Base-by-base conservation (phyloP, 2,888 invertebrate species). In the Acronicta aceris region DNA sequence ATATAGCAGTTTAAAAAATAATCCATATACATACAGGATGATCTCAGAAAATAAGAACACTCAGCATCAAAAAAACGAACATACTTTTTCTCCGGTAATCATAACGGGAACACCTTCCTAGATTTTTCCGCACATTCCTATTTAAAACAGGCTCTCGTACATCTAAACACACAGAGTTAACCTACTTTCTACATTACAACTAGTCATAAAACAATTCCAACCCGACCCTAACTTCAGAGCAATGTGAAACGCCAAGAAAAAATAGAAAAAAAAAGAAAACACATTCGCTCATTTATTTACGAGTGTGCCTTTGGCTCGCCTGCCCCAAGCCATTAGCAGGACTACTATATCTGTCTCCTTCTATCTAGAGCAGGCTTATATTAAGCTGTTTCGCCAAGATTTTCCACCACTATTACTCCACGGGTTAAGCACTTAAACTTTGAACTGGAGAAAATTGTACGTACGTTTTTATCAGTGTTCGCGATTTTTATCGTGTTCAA, bases 231-330 rank as follows among this genome's bases (percentile, higher is more conserved):
- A 68, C 71, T 80, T 75, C 68, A 70, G 50, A 74, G 78, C 71
- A 51, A 81, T 78, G 69, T 59, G 65, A 66, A 55, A 73, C 65
- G 76, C 76, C 71, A 81, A 79, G 79, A 76, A 82, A 84, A 81
- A 84, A 85, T 81, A 82, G 81, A 78, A 81, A 81, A 76, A 65
- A 83, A 83, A 82, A 85, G 83, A 83, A 84, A 72, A 79, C 84
- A 86, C 83, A 84, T 82, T 82, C 85, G 78, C 85, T 90, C 88
- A 89, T 90, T 90, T 91, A 90, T 90, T 91, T 90, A 89, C 85
- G 86, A 88, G 89, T 82, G 79, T 78, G 85, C 85, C 86, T 86
- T 88, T 86, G 87, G 85, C 86, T 86, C 79, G 83, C 78, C 82
- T 82, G 87, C 85, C 82, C 76, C 79, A 65, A 79, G 83, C 90